These are phyloP conservation scores for Clavelina lepadiformis DNA, from an alignment of 23 tunicate genomes.

Conservation along the genomic window DNA sequence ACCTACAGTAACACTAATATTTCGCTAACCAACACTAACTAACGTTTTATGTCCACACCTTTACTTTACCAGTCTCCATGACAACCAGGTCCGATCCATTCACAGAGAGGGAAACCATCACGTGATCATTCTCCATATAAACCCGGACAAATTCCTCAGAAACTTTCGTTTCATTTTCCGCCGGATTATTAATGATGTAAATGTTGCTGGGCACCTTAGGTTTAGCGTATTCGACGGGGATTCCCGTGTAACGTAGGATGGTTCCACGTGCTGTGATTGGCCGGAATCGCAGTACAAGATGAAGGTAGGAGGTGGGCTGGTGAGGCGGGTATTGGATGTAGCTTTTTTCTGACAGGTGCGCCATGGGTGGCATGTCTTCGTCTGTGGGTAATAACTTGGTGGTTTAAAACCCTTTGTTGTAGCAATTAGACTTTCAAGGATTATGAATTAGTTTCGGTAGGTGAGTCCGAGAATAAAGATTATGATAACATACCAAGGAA, in stretches of 20 bases:
- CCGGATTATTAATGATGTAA: neutral
- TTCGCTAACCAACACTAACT: neutral
- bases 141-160: constrained; percentile 16
- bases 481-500: no score
- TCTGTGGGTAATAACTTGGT: no score
- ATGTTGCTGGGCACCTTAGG: neutral
- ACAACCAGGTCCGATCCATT: constrained; percentile 33
- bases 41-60: no score
- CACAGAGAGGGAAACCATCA: constrained; percentile 14
- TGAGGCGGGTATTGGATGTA: constrained; percentile 20
- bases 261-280: constrained; percentile 22
- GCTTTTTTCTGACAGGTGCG: constrained; percentile 19
- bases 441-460: no score
- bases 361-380: neutral
- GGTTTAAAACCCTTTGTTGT: no score
- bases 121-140: constrained; percentile 9
- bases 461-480: no score
- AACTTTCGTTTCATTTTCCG: neutral
- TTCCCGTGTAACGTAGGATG: constrained; percentile 23
- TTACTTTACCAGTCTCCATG: constrained; percentile 22
- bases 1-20: neutral
- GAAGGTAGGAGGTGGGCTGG: constrained; percentile 15
- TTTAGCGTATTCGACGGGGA: neutral
- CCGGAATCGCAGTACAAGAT: constrained; percentile 26
- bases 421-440: no score